Conservation (phyloP, 2,113 vertebrate genomes). For the Aptenodytes patagonicus region DNA sequence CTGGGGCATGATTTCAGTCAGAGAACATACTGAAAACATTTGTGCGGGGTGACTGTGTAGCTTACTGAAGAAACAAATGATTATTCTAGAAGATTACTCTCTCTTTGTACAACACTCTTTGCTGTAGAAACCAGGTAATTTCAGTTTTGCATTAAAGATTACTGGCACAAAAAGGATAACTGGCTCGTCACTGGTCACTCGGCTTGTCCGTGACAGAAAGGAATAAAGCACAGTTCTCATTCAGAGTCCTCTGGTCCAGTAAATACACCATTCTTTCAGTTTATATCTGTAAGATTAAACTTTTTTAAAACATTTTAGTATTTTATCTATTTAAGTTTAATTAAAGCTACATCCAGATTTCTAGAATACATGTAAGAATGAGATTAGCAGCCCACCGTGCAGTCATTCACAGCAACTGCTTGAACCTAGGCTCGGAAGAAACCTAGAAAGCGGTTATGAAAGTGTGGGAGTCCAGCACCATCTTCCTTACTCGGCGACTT, state of each 20-base stretch:
- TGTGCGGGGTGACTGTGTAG: accelerated
- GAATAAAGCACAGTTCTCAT: neutral
- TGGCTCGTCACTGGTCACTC: neutral
- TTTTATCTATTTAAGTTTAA: neutral
- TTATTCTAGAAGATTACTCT: neutral
- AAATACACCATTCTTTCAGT: neutral
- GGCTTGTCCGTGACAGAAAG: neutral
- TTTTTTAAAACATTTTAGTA: neutral
- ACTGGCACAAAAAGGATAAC: neutral
- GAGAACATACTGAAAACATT: neutral
- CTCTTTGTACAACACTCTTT: neutral
- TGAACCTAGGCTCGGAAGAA: neutral
- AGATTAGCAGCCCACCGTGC: neutral
- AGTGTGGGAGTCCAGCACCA: neutral
- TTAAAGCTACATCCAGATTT: neutral
- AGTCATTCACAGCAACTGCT: neutral
- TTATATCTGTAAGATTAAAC: neutral
- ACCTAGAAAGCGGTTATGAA: neutral
- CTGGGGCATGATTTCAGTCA: neutral
- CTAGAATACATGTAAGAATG: neutral
- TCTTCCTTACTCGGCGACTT: neutral
- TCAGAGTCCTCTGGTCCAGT: neutral
- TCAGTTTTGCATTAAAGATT: neutral
- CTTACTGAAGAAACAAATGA: neutral
- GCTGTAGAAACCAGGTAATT: neutral